A percentile compares a stretch with the other conserved stretches of the same genome.
These are phyloP conservation scores for Hemaris fuciformis DNA, from an alignment of 2,888 invertebrate species.

Conservation along the genomic window DNA sequence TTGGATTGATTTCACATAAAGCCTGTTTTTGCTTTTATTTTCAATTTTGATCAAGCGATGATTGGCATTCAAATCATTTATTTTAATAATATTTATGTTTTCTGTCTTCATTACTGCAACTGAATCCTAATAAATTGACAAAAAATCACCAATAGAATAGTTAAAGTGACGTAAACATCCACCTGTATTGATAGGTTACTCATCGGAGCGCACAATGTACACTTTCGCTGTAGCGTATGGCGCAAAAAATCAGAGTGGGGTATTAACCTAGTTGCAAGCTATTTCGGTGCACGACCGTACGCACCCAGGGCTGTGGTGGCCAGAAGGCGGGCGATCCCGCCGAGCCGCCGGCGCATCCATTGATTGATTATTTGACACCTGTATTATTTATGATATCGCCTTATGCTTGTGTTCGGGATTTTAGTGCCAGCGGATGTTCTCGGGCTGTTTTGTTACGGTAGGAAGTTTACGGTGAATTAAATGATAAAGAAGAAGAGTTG, in stretches of 20 bases:
- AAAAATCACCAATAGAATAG: no score
- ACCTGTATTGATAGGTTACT: slow-evolving; percentile 3
- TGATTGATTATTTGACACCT: slow-evolving; percentile 14
- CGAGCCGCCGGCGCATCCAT: not conserved
- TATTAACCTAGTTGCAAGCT: slow-evolving; percentile 64
- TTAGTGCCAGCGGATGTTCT: not conserved
- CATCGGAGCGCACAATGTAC: slow-evolving; percentile 7
- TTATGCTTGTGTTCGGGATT: not conserved
- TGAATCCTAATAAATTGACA: no score
- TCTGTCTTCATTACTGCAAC: no score
- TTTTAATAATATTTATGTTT: no score
- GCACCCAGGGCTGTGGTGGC: slow-evolving; percentile 22
- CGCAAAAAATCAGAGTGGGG: slow-evolving; percentile 46
- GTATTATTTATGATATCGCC: slow-evolving; percentile 12
- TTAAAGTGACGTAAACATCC: not conserved
- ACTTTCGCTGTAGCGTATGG: slow-evolving; percentile 22
- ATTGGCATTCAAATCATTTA: no score
- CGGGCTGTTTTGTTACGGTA: not conserved
- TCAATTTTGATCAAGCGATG: no score
- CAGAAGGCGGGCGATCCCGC: slow-evolving; percentile 18
- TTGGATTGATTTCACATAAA: no score
- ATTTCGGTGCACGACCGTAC: slow-evolving; percentile 42
- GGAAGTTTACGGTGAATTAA: no score
- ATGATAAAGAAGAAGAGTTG: no score
- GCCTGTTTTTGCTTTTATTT: no score